Evolutionary conservation across 53 echinoderm and acorn worm genomes (phyloP), one percentile per base, ranked within the genome.

Genomic region (Antedon mediterranea): DNA sequence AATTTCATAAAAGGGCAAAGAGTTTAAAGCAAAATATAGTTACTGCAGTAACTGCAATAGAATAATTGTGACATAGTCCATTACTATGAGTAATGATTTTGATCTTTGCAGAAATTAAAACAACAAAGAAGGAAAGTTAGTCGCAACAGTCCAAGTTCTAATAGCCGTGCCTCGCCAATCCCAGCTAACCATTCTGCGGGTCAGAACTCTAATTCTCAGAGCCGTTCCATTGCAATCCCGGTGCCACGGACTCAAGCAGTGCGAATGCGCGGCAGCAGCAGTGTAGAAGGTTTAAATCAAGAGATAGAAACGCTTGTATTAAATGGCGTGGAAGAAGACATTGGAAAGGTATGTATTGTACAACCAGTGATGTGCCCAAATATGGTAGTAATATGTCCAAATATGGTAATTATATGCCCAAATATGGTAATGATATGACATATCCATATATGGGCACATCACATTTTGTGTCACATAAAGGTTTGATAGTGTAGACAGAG

Each of bases 231-330:
- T 76, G 85, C 91, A 84, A 92, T 92, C 75, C 82, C 92, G 28
- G 88, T 90, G 13, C 91, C 91, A 2, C 84, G 84, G 78, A 75
- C 82, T 13, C 86, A 86, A 23, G 77, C 76, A 14, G 90, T 86
- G 20, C 85, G 88, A 85, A 89, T 89, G 75, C 84, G 97, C 37
- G 97, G 97, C 30, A 91, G 90, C 74, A 57, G 57, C 57, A 76
- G 76, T 33, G 97, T 95, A 28, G 91, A 95, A 73, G 97, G 97
- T 31, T 79, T 92, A 27, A 95, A 95, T 83, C 97, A 95, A 85
- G 95, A 95, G 78, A 92, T 95, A 29, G 97, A 95, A 84, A 91
- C 87, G 78, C 81, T 95, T 43, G 97, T 95, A 32, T 87, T 95
- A 43, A 88, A 80, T 73, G 91, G 90, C 34, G 43, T 77, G 43